These are phyloP conservation scores for Porites australiensis DNA, from an alignment of 64 coral and sea anemone genomes.

Conservation along the genomic window DNA sequence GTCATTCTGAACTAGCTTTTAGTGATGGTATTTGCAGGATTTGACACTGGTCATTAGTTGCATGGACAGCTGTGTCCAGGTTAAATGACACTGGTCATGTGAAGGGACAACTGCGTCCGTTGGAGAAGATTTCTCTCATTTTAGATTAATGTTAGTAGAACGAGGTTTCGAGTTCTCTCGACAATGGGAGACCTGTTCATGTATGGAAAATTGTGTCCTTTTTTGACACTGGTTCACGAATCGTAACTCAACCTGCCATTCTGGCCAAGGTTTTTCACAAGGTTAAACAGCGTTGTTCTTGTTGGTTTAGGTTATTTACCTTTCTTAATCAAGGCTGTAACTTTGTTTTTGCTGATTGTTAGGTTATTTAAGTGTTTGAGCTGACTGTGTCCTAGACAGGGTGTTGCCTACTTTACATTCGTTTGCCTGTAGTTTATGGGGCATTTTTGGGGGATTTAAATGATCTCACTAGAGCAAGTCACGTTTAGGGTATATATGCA, in stretches of 20 bases:
- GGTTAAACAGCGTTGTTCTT: too few species aligned
- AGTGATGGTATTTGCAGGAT: too few species aligned
- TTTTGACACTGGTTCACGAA: neutral
- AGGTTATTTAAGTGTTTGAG: neutral
- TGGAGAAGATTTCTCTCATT: too few species aligned
- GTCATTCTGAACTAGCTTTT: too few species aligned
- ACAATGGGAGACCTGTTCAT: neutral
- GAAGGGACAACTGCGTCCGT: too few species aligned
- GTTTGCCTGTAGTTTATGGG: neutral
- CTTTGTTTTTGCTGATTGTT: neutral
- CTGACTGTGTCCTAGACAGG: conserved; percentile 5
- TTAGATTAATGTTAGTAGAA: too few species aligned
- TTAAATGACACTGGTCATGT: too few species aligned
- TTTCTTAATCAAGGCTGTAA: neutral
- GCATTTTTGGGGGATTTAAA: neutral
- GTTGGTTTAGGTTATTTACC: neutral
- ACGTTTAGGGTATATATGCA: neutral
- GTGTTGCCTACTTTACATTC: neutral
- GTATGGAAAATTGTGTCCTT: neutral
- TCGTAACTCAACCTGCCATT: neutral
- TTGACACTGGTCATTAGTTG: too few species aligned
- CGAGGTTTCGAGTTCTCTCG: neutral
- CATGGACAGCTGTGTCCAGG: neutral
- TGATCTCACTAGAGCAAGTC: neutral
- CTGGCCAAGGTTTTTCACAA: neutral